These are phyloP conservation scores for Neodiprion pinetum DNA, from an alignment of 1,140 invertebrate species.

Conservation along the genomic window DNA sequence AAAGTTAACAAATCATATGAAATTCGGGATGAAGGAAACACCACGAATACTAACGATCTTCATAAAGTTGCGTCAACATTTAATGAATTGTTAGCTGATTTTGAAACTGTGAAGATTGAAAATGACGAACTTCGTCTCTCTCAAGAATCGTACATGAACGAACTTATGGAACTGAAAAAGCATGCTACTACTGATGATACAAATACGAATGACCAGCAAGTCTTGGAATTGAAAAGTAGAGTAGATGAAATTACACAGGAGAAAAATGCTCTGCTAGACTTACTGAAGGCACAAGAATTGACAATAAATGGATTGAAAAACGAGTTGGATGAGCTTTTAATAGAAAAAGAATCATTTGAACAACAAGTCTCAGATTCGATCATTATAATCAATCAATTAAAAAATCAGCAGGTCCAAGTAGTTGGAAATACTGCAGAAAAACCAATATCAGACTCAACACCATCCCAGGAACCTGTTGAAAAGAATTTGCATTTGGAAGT, in stretches of 20 bases:
- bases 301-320: slow-evolving; percentile 12
- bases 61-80: background rate
- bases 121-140: background rate
- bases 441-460: slow-evolving; percentile 9
- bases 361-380: background rate
- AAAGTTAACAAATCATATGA: background rate
- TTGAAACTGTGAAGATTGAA: background rate
- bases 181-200: background rate
- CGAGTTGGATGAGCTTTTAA: slow-evolving; percentile 22
- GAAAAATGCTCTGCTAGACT: slow-evolving; percentile 36
- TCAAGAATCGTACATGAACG: background rate
- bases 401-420: slow-evolving; percentile 27
- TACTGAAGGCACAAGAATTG: slow-evolving; percentile 37
- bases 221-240: slow-evolving; percentile 37
- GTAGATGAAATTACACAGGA: slow-evolving; percentile 26
- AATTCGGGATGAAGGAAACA: background rate
- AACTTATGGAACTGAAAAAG: background rate
- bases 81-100: background rate
- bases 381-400: background rate
- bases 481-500: slow-evolving; percentile 20
- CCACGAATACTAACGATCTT: background rate
- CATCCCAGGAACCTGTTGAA: slow-evolving; percentile 8
- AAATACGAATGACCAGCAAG: slow-evolving; percentile 16
- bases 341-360: background rate
- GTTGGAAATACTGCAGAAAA: slow-evolving; percentile 6